These are phyloP conservation scores for Pachyramphus minor DNA, from an alignment of 2,113 vertebrate species.

Conservation along the genomic window DNA sequence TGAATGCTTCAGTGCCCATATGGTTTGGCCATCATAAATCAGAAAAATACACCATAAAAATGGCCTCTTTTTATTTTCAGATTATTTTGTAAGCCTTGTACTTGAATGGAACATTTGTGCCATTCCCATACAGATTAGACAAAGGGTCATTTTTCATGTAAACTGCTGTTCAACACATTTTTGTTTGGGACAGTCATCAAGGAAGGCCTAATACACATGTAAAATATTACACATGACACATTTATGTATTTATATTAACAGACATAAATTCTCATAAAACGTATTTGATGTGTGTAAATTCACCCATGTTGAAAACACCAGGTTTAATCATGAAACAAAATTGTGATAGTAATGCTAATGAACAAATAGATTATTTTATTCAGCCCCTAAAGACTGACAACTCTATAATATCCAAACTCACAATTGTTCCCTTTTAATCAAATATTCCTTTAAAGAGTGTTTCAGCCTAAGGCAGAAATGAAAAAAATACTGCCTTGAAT, in stretches of 20 bases:
- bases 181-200: background rate
- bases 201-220: background rate
- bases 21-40: constrained; percentile 49
- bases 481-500: background rate
- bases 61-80: constrained; percentile 8
- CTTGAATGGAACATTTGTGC: background rate
- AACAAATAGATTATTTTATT: background rate
- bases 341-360: background rate
- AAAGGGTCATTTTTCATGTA: background rate
- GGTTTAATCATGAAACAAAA: background rate
- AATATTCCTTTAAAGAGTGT: background rate
- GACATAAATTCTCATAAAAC: background rate
- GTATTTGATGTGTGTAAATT: background rate
- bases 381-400: background rate
- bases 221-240: background rate
- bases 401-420: background rate
- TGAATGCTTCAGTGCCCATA: constrained; percentile 31
- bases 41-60: constrained; percentile 8
- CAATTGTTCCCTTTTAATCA: background rate
- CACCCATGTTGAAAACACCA: background rate
- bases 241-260: background rate
- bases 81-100: background rate
- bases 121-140: background rate
- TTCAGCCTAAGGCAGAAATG: background rate
- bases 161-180: background rate